phyloP scores from a whole-genome alignment of 2,888 invertebrate genomes.

The Homarus gammarus region DNA sequence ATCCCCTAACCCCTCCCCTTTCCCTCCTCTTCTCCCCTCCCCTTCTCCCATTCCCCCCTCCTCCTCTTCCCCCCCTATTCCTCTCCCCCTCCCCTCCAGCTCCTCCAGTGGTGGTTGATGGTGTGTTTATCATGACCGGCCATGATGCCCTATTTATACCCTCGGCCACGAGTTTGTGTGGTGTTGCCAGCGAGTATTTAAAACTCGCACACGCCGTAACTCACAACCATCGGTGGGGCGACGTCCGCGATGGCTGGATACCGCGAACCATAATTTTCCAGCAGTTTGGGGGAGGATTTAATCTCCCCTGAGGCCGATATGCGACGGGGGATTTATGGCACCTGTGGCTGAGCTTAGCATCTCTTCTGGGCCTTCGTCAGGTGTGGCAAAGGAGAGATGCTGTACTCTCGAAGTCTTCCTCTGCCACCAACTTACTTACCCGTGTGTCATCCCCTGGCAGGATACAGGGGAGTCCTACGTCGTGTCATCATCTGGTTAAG shows the following conservation, averaged over 20 bases:
- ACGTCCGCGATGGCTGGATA: constrained; percentile 45
- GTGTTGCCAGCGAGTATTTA: constrained; percentile 17
- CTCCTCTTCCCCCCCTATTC: too few species aligned
- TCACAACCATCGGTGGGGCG: constrained; percentile 20
- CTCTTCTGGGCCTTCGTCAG: not conserved
- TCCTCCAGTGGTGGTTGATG: too few species aligned
- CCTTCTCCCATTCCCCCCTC: too few species aligned
- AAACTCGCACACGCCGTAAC: constrained; percentile 7
- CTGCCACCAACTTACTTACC: too few species aligned
- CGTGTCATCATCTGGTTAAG: too few species aligned
- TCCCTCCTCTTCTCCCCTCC: too few species aligned
- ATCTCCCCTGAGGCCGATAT: constrained; percentile 19
- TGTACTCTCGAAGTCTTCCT: too few species aligned
- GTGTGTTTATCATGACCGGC: too few species aligned
- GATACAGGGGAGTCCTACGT: too few species aligned
- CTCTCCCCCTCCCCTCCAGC: too few species aligned
- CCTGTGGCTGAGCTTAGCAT: not conserved
- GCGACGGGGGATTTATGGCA: constrained; percentile 29
- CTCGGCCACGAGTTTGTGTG: not conserved
- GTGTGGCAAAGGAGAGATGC: not conserved
- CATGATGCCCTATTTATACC: not conserved
- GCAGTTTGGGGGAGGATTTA: constrained; percentile 58
- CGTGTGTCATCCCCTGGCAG: too few species aligned
- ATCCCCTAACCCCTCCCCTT: too few species aligned
- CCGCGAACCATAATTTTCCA: constrained; percentile 53